Evolutionary conservation across 2,113 vertebrate genomes (phyloP).

Genomic region (Calyptomena viridis): DNA sequence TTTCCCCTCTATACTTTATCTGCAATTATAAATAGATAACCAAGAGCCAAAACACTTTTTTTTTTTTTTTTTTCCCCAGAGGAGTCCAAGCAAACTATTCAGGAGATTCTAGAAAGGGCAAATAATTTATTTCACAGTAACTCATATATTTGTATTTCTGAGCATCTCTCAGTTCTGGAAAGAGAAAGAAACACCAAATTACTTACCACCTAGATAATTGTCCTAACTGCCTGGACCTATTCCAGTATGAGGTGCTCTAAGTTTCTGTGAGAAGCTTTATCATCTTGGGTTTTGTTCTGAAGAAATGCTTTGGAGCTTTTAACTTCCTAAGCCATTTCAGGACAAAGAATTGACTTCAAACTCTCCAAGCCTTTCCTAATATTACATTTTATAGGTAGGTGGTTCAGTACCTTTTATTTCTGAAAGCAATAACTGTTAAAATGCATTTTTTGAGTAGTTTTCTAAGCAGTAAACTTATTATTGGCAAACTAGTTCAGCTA

Average conservation of each 20-base stretch:
- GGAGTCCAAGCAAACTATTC: neutral
- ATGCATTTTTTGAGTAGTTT: neutral
- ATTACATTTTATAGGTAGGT: slow-evolving; percentile 1
- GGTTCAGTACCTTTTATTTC: neutral
- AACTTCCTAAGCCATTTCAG: neutral
- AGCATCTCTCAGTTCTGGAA: neutral
- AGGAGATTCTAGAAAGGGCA: neutral
- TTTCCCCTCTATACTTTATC: neutral
- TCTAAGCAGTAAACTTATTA: neutral
- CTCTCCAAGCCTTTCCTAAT: neutral
- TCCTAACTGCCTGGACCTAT: neutral
- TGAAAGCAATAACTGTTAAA: neutral
- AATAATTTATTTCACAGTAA: neutral
- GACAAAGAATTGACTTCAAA: neutral
- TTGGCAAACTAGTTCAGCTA: neutral
- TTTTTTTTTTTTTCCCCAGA: neutral
- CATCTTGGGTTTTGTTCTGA: neutral
- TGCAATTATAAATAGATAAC: neutral
- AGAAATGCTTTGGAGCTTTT: neutral
- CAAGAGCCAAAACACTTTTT: neutral
- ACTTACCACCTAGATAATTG: neutral
- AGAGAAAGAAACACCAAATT: neutral
- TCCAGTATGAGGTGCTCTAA: neutral
- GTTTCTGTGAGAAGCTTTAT: neutral
- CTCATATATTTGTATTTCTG: neutral